phyloP scores from a whole-genome alignment of 2,888 invertebrate species.

The Lasiommata megera region DNA sequence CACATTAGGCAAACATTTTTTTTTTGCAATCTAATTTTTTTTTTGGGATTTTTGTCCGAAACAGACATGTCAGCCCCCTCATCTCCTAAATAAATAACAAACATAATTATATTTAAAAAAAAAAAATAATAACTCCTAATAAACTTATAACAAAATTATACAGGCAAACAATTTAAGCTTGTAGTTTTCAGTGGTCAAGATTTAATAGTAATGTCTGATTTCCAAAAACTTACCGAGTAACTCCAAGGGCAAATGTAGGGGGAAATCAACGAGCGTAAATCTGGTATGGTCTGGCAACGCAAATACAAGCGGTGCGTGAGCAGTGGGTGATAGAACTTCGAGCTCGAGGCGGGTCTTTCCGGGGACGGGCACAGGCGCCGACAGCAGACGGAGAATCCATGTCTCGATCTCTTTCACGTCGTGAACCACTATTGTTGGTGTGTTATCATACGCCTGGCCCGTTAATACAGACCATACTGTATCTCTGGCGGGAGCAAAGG shows the following conservation, averaged over 20 bases:
- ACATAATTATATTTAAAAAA: too few relatives aligned
- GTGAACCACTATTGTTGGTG: conserved; percentile 94
- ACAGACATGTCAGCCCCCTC: too few relatives aligned
- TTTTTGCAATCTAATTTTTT: too few relatives aligned
- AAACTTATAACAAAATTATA: too few relatives aligned
- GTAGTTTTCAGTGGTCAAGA: too few relatives aligned
- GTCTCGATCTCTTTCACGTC: conserved; percentile 99
- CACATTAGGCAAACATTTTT: too few relatives aligned
- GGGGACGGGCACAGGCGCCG: conserved; percentile 98
- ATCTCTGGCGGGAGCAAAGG: conserved; percentile 82
- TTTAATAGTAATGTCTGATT: background rate
- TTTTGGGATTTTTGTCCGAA: too few relatives aligned
- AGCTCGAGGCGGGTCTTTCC: conserved; percentile 92
- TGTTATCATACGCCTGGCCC: conserved; percentile 89
- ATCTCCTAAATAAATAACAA: too few relatives aligned
- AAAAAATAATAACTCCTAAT: too few relatives aligned
- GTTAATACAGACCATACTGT: conserved; percentile 98
- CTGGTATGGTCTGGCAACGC: conserved; percentile 98
- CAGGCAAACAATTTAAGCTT: too few relatives aligned
- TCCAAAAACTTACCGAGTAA: conserved; percentile 84
- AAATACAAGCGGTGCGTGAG: conserved; percentile 93
- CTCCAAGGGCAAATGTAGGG: conserved; percentile 98
- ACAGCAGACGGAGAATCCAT: conserved; percentile 97
- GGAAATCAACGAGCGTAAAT: conserved; percentile 98
- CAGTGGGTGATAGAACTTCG: conserved; percentile 92